These are phyloP conservation scores for Eristalis intricaria DNA, from an alignment of 2,888 invertebrate genomes.

Conservation along the genomic window DNA sequence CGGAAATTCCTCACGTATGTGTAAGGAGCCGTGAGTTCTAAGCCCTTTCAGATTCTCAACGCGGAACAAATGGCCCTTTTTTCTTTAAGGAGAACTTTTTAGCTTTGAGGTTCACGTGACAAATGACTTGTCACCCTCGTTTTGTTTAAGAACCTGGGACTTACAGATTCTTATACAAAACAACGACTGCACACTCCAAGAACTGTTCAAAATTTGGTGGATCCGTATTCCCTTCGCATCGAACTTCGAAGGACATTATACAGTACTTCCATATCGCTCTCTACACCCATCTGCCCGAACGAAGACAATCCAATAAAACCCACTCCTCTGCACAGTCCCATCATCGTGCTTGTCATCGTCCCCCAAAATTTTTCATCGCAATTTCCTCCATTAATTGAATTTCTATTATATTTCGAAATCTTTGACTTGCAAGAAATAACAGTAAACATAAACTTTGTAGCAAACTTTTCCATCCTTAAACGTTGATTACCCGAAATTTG, in stretches of 20 bases:
- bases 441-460: neutral
- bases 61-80: too few relatives aligned
- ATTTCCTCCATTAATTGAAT: neutral
- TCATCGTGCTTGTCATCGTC: neutral
- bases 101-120: too few relatives aligned
- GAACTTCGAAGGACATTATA: neutral
- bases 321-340: neutral
- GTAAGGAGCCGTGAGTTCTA: too few relatives aligned
- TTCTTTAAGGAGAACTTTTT: too few relatives aligned
- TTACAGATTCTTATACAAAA: neutral
- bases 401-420: neutral
- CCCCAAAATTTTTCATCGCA: neutral
- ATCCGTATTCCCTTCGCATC: neutral
- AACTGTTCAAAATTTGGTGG: neutral
- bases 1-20: too few relatives aligned
- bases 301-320: neutral
- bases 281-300: neutral
- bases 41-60: too few relatives aligned
- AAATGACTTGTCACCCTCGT: too few relatives aligned
- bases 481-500: neutral
- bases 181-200: neutral
- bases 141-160: neutral
- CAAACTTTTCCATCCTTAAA: neutral
- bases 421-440: constrained; percentile 1
- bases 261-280: neutral